Evolutionary conservation across 2,888 invertebrate species (phyloP).

Genomic region (Prosopocoilus inquinatus): DNA sequence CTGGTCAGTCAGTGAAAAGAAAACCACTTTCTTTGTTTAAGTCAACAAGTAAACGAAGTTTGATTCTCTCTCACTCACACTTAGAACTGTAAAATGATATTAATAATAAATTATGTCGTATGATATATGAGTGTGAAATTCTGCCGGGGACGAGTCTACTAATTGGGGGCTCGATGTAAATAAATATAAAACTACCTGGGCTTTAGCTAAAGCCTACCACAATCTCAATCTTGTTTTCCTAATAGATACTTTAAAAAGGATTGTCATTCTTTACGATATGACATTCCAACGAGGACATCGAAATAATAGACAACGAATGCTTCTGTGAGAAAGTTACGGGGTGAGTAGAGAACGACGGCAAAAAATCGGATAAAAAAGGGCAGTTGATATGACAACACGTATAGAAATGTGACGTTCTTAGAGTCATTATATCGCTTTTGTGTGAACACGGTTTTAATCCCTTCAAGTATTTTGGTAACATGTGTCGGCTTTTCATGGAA

Average conservation of each 20-base stretch:
- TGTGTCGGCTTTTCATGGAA: too few species aligned
- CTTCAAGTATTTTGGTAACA: background rate
- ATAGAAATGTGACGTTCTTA: background rate
- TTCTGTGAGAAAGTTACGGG: constrained; percentile 7
- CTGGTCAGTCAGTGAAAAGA: constrained; percentile 18
- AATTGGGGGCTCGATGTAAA: background rate
- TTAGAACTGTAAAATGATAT: too few species aligned
- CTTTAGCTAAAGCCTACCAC: constrained; percentile 1
- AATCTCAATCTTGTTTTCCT: constrained; percentile 11
- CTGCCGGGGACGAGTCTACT: background rate
- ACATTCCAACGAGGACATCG: constrained; percentile 15
- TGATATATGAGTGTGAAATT: background rate
- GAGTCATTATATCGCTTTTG: background rate
- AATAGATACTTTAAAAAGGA: constrained; percentile 13
- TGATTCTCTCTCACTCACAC: too few species aligned
- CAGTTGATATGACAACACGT: background rate
- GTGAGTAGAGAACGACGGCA: background rate
- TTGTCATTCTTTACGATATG: constrained; percentile 11
- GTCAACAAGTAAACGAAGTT: too few species aligned
- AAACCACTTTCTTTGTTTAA: constrained; percentile 14
- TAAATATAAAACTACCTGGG: background rate
- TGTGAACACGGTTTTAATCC: background rate
- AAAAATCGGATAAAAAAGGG: background rate
- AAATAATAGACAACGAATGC: constrained; percentile 11
- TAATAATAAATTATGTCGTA: background rate